phyloP scores from a whole-genome alignment of 2,113 vertebrate genomes.

The Platichthys flesus region DNA sequence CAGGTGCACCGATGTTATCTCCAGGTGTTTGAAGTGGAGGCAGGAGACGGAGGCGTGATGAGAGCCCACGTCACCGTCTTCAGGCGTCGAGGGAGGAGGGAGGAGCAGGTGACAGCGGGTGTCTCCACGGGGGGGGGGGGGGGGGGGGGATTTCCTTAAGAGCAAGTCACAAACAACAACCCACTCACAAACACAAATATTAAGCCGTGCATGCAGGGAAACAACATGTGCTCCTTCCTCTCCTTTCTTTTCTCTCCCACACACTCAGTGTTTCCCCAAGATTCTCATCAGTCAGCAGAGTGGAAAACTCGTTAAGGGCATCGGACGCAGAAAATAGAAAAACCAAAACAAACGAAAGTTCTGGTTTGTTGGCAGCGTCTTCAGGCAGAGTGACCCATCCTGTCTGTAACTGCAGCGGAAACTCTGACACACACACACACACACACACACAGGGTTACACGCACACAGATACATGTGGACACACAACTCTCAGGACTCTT shows the following conservation, averaged over 20 bases:
- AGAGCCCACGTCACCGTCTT: slow-evolving; percentile 43
- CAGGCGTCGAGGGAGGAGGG: background rate
- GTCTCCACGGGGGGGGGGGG: slow-evolving; percentile 2
- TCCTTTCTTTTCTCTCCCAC: background rate
- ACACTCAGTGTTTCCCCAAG: slow-evolving; percentile 1
- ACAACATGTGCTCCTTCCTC: slow-evolving; percentile 19
- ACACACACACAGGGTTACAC: slow-evolving; percentile 1
- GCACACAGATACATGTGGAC: background rate
- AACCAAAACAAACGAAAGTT: slow-evolving; percentile 51
- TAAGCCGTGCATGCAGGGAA: slow-evolving; percentile 9
- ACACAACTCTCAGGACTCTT: background rate
- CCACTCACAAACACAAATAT: slow-evolving; percentile 26
- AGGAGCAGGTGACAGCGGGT: slow-evolving; percentile 43
- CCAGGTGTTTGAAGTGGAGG: slow-evolving; percentile 3
- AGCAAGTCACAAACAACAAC: slow-evolving; percentile 58
- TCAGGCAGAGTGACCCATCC: slow-evolving; percentile 21
- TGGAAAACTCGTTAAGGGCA: slow-evolving; percentile 36
- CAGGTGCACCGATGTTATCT: slow-evolving; percentile 48
- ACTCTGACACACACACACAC: slow-evolving; percentile 37
- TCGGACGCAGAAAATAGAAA: slow-evolving; percentile 36
- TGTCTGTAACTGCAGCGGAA: slow-evolving; percentile 34
- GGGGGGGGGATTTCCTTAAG: slow-evolving; percentile 62
- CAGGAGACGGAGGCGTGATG: background rate
- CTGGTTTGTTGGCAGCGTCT: slow-evolving; percentile 30
- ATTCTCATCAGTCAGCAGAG: slow-evolving; percentile 22